Conservation (phyloP, 2,113 vertebrate species). For the Perca flavescens region DNA sequence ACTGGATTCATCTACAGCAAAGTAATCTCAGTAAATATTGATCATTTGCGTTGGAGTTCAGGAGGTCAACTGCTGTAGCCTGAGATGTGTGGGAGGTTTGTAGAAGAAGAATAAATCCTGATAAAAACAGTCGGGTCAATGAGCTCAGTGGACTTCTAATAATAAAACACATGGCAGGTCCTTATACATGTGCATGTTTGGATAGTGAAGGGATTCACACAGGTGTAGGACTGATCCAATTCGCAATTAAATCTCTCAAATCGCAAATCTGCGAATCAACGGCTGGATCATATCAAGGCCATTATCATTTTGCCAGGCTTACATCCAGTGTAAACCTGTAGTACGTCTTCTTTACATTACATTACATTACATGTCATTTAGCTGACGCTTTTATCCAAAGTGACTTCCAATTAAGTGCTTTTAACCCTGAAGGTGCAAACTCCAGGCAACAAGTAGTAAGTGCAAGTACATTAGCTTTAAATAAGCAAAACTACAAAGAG, state of each 20-base stretch:
- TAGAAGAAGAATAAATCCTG: slow-evolving; percentile 9
- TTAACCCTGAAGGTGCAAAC: too few species aligned
- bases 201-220: background rate
- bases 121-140: slow-evolving; percentile 1
- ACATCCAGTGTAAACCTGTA: background rate
- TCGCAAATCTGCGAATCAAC: background rate
- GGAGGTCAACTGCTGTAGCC: slow-evolving; percentile 17
- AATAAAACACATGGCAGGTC: background rate
- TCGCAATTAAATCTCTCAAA: background rate
- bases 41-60: slow-evolving; percentile 4
- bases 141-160: background rate
- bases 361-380: too few species aligned
- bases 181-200: background rate
- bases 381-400: too few species aligned
- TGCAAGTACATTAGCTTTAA: too few species aligned
- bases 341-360: too few species aligned
- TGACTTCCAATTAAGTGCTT: too few species aligned
- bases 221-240: background rate
- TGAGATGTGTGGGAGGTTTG: slow-evolving; percentile 4
- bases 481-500: too few species aligned
- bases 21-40: background rate
- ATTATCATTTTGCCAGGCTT: background rate
- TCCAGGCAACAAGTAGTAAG: too few species aligned
- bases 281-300: background rate
- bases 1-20: background rate